A percentile compares a stretch with the other conserved stretches of the same genome.
Conservation (phyloP, 2,113 vertebrate species). For the Anoplopoma fimbria region DNA sequence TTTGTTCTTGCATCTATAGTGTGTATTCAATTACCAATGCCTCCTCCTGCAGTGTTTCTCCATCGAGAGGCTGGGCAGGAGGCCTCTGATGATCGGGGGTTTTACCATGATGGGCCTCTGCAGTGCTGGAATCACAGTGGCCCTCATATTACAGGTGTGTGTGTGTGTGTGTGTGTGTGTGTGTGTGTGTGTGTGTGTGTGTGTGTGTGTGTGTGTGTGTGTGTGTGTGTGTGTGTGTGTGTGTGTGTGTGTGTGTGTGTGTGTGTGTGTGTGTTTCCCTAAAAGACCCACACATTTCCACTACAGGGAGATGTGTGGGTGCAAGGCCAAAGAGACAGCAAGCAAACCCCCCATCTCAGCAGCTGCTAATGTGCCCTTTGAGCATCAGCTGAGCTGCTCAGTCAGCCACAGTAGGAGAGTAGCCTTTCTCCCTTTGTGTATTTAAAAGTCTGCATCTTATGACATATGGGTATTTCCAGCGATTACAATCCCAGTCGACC, state of each 20-base stretch:
- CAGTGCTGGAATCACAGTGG: slow-evolving; percentile 87
- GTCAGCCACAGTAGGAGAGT: background rate
- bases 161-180: slow-evolving; percentile 19
- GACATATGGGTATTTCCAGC: background rate
- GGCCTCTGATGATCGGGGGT: slow-evolving; percentile 88
- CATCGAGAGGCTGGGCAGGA: slow-evolving; percentile 90
- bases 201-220: background rate
- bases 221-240: slow-evolving; percentile 67
- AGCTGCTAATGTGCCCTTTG: background rate
- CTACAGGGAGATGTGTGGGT: background rate
- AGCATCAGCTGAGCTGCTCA: no score
- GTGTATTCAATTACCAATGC: background rate
- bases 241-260: background rate
- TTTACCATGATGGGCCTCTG: slow-evolving; percentile 91
- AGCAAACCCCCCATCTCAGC: background rate
- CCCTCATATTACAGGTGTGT: slow-evolving; percentile 88
- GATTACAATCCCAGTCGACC: background rate
- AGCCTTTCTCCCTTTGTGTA: background rate
- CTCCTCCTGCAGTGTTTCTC: slow-evolving; percentile 86
- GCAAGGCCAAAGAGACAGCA: background rate
- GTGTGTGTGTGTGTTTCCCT: background rate
- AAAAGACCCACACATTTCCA: background rate
- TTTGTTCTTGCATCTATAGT: background rate
- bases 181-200: background rate
- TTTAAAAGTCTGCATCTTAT: background rate